Percentiles rank a stretch among this genome's conserved stretches.
Evolutionary conservation across 2,797 vertebrate genomes (phyloP).

Genomic region (Moxostoma hubbsi): DNA sequence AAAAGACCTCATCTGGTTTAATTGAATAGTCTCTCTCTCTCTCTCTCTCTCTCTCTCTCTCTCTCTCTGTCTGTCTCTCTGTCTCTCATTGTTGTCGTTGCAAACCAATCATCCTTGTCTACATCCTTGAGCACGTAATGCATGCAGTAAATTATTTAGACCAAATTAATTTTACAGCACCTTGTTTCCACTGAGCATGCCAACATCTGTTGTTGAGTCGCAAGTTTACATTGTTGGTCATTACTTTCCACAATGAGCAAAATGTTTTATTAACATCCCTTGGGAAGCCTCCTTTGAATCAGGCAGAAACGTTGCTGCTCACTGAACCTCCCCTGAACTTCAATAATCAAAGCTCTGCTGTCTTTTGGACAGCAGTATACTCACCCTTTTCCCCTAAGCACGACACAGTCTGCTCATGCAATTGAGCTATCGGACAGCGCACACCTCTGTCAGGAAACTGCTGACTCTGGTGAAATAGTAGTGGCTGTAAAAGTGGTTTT

Average conservation of each 20-base stretch:
- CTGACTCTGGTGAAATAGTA: conserved; percentile 76
- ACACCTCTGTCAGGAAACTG: conserved; percentile 74
- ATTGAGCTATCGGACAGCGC: conserved; percentile 76
- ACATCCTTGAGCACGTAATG: conserved; percentile 85
- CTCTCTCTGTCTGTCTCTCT: not conserved
- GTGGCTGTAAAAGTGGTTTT: conserved; percentile 70
- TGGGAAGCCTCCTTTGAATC: conserved; percentile 76
- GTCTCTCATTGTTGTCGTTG: conserved; percentile 74
- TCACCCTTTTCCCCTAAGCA: conserved; percentile 69
- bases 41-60: conserved; percentile 19
- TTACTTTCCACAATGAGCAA: conserved; percentile 87
- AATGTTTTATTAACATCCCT: conserved; percentile 87
- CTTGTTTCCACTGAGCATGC: conserved; percentile 81
- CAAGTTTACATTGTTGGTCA: conserved; percentile 83
- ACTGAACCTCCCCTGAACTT: conserved; percentile 82
- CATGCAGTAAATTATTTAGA: conserved; percentile 88
- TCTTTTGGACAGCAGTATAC: conserved; percentile 68
- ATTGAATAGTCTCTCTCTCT: conserved; percentile 70
- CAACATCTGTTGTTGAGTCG: conserved; percentile 86
- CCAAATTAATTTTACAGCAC: conserved; percentile 83
- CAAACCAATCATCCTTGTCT: conserved; percentile 73
- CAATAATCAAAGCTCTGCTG: conserved; percentile 77
- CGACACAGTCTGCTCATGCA: conserved; percentile 64
- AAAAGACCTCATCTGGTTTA: conserved; percentile 81
- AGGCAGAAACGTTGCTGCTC: conserved; percentile 78